Evolutionary conservation across 2,888 invertebrate genomes (phyloP).

Genomic region (Tipula helvola): DNA sequence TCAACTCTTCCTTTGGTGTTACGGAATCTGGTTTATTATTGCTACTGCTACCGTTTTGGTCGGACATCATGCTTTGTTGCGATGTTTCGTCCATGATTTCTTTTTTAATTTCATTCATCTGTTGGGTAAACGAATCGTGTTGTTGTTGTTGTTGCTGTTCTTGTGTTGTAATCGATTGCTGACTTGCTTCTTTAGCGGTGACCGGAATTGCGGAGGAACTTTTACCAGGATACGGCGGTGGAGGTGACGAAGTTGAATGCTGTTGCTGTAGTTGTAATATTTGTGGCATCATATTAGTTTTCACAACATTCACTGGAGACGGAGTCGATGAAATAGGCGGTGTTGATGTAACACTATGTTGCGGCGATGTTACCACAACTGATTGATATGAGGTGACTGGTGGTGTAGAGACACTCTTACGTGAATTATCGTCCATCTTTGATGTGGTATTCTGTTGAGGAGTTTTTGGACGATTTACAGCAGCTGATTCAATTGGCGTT

Average conservation of each 20-base stretch:
- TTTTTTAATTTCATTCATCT: conserved; percentile 52
- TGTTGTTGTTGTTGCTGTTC: conserved; percentile 20
- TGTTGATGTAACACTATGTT: conserved; percentile 4
- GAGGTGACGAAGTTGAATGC: conserved; percentile 19
- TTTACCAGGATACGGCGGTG: neutral
- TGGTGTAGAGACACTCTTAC: neutral
- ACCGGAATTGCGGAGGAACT: neutral
- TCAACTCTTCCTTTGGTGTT: conserved; percentile 29
- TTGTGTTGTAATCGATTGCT: conserved; percentile 4
- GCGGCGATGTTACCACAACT: neutral
- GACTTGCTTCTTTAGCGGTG: conserved; percentile 11
- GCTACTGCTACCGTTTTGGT: conserved; percentile 12
- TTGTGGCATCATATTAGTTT: conserved; percentile 22
- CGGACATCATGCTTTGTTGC: conserved; percentile 46
- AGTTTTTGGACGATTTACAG: conserved; percentile 12
- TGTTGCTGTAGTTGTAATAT: conserved; percentile 30
- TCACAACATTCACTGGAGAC: conserved; percentile 16
- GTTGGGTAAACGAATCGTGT: conserved; percentile 39
- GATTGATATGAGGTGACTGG: neutral
- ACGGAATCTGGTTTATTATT: neutral
- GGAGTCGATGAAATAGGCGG: conserved; percentile 13
- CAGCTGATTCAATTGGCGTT: conserved; percentile 16
- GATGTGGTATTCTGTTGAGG: conserved; percentile 10
- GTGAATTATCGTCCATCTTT: neutral
- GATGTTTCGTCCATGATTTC: conserved; percentile 58